Conservation (phyloP, 2,888 invertebrate genomes). For the Phalera bucephala region DNA sequence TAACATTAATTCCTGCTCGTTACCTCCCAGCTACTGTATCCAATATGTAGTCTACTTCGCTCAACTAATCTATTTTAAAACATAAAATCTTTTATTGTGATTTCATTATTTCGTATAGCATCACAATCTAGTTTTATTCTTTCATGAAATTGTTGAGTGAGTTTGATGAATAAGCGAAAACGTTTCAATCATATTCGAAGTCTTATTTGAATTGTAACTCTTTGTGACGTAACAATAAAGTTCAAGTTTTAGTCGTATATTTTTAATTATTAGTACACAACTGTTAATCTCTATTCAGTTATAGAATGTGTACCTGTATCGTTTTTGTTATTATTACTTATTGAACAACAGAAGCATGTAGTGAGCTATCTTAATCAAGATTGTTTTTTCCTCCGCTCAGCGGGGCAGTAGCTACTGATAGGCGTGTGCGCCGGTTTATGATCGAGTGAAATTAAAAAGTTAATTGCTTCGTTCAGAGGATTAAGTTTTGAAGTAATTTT, state of each 20-base stretch:
- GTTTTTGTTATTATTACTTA: conserved; percentile 24
- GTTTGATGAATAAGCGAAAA: too few species aligned
- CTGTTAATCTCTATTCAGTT: too few species aligned
- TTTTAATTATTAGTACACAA: too few species aligned
- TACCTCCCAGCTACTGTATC: not conserved
- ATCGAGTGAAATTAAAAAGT: conserved; percentile 44
- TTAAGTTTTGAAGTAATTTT: conserved; percentile 36
- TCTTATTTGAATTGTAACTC: too few species aligned
- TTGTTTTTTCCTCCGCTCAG: conserved; percentile 25
- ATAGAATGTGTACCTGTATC: too few species aligned
- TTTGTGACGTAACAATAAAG: too few species aligned
- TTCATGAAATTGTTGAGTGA: not conserved
- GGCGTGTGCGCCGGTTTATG: conserved; percentile 32
- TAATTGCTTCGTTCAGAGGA: conserved; percentile 42
- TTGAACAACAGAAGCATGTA: conserved; percentile 22
- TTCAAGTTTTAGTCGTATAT: too few species aligned
- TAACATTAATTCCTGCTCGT: not conserved
- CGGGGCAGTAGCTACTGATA: conserved; percentile 27
- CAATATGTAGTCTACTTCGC: not conserved
- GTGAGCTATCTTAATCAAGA: conserved; percentile 38
- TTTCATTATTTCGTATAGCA: not conserved
- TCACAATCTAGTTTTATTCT: not conserved
- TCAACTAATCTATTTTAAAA: not conserved
- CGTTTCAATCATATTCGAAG: too few species aligned
- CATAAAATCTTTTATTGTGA: not conserved